Evolutionary conservation across 2,888 invertebrate genomes (phyloP), one percentile per base, ranked within the genome.

Genomic region (Drosophila lutescens): DNA sequence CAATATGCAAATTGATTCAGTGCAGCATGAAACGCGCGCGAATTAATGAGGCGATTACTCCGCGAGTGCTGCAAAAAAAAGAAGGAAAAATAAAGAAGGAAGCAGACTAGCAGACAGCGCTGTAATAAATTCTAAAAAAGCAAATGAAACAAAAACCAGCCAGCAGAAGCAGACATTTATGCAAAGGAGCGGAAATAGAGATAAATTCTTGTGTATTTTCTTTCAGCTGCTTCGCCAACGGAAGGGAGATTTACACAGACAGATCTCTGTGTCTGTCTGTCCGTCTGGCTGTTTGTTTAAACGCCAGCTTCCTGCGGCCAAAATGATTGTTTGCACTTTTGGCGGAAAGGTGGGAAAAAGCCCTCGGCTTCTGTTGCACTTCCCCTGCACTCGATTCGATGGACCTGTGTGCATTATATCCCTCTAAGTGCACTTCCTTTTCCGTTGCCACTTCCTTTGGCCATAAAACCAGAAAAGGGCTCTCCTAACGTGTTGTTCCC

Each of bases 1-100:
- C 76, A 87, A 84, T 81, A 89, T 86, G 86, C 86, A 89, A 89
- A 89, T 84, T 77, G 78, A 80, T 81, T 76, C 88, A 84, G 73
- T 87, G 88, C 88, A 87, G 80, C 86, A 79, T 88, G 86, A 84
- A 85, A 86, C 69, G 77, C 77, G 86, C 77, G 85, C 77, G 89
- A 89, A 88, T 89, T 88, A 88, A 89, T 89, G 88, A 85, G 80
- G 79, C 88, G 89, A 88, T 88, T 88, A 84, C 80, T 88, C 75
- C 79, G 71, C 79, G 76, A 78, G 77, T 38, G 65, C 51, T 58
- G 58, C 60, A 17, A 36, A 62, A 60, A 61, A 54, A 57, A 34
- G 9, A 43, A 38, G 20, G 13, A 38, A 38, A 62, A 49, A 49
- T 54, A 62, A 71, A 47, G 61, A 57, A 54, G 46, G 61, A 63